These are phyloP conservation scores for Rapana venosa DNA, from an alignment of 2,888 invertebrate genomes.

Conservation along the genomic window DNA sequence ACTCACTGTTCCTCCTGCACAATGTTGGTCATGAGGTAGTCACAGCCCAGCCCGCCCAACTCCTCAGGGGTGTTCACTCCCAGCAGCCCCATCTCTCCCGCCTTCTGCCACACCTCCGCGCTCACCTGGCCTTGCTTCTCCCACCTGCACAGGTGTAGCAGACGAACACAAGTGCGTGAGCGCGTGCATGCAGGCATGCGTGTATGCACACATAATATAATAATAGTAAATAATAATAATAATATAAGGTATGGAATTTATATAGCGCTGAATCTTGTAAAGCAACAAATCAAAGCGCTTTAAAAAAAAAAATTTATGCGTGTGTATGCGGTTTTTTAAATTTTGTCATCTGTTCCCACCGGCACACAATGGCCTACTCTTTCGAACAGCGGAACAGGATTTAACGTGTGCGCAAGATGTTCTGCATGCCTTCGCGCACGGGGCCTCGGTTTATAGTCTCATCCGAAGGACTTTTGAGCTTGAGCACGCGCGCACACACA, in stretches of 20 bases:
- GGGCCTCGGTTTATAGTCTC: no score
- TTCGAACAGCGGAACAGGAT: no score
- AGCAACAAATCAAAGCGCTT: no score
- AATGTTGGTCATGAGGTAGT: conserved; percentile 76
- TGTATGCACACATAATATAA: neutral
- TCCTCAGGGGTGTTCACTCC: conserved; percentile 77
- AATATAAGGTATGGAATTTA: no score
- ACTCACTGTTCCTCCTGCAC: conserved; percentile 79
- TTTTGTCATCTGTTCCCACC: no score
- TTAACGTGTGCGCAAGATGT: no score
- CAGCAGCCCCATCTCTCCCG: conserved; percentile 77
- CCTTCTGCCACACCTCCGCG: conserved; percentile 77
- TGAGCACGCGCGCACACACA: neutral
- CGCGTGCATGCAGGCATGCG: neutral
- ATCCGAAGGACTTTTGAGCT: no score
- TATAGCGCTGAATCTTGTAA: no score
- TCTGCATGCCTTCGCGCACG: no score
- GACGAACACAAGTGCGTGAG: neutral
- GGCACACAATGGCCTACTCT: no score
- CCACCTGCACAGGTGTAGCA: conserved; percentile 63
- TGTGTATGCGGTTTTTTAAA: no score
- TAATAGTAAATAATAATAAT: neutral
- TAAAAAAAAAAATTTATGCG: no score
- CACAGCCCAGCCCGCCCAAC: conserved; percentile 78
- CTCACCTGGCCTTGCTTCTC: conserved; percentile 76